Evolutionary conservation across 2,797 vertebrate genomes (phyloP).

Genomic region (Malacoctenus gilli): DNA sequence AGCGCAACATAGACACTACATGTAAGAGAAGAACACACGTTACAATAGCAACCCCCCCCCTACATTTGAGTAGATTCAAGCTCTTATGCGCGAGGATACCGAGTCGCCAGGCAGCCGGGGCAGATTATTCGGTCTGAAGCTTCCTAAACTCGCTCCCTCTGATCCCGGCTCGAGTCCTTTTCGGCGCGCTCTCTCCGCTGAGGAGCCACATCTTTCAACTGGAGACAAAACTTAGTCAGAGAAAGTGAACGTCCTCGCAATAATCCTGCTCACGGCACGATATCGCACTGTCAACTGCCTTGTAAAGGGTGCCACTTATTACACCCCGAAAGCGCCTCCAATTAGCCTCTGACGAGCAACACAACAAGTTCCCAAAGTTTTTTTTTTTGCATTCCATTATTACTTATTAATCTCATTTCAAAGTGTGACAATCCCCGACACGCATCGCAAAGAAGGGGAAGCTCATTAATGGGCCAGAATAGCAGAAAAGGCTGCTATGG

Average conservation of each 20-base stretch:
- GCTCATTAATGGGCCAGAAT: constrained; percentile 52
- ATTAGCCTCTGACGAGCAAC: constrained; percentile 47
- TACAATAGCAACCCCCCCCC: too few relatives aligned
- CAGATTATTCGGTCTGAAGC: too few relatives aligned
- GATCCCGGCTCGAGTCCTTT: too few relatives aligned
- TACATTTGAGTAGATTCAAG: too few relatives aligned
- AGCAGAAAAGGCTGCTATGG: constrained; percentile 33
- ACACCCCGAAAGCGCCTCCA: constrained; percentile 30
- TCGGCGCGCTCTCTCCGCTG: too few relatives aligned
- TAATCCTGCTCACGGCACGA: neutral
- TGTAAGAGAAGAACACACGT: too few relatives aligned
- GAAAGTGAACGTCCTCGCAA: too few relatives aligned
- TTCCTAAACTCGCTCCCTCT: too few relatives aligned
- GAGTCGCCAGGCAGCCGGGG: too few relatives aligned
- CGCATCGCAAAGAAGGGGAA: constrained; percentile 28
- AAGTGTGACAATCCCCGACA: constrained; percentile 50
- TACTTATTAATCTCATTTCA: constrained; percentile 59
- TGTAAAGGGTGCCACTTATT: constrained; percentile 9
- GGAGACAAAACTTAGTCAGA: too few relatives aligned
- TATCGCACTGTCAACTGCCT: constrained; percentile 25
- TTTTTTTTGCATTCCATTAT: constrained; percentile 24
- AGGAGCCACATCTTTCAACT: neutral
- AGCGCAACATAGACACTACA: too few relatives aligned
- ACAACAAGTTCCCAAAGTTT: constrained; percentile 48
- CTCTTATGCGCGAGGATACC: too few relatives aligned